Percentiles rank a stretch among this genome's conserved stretches.
These are phyloP conservation scores for Mechanitis mazaeus DNA, from an alignment of 2,888 invertebrate species.

Conservation along the genomic window DNA sequence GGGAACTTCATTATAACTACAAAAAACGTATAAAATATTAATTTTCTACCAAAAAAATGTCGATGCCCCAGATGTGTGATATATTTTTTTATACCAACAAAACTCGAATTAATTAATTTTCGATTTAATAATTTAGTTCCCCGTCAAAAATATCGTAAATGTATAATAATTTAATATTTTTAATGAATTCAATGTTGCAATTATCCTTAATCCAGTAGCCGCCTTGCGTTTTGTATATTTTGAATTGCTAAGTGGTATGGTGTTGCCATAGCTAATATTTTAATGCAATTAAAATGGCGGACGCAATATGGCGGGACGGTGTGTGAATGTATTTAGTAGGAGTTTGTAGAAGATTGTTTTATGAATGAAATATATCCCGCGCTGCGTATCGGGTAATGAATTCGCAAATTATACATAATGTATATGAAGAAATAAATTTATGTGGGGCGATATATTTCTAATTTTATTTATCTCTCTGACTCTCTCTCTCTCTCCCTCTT, in stretches of 20 bases:
- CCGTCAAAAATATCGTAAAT: slow-evolving; percentile 12
- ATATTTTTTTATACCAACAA: slow-evolving; percentile 15
- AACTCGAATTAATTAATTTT: slow-evolving; percentile 13
- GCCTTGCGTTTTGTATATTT: slow-evolving; percentile 33
- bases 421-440: slow-evolving; percentile 77
- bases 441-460: slow-evolving; percentile 60
- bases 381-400: slow-evolving; percentile 72
- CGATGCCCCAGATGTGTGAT: background rate
- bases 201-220: slow-evolving; percentile 24
- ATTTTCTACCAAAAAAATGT: slow-evolving; percentile 16
- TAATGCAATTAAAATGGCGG: slow-evolving; percentile 62
- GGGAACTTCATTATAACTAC: slow-evolving; percentile 13
- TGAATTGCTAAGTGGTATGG: slow-evolving; percentile 31
- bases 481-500: too few relatives aligned
- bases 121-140: slow-evolving; percentile 24
- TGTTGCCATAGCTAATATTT: slow-evolving; percentile 55
- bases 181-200: slow-evolving; percentile 22
- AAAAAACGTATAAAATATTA: slow-evolving; percentile 9
- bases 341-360: slow-evolving; percentile 69
- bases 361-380: slow-evolving; percentile 58
- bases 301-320: slow-evolving; percentile 53
- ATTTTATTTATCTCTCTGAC: slow-evolving; percentile 32
- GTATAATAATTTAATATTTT: slow-evolving; percentile 13
- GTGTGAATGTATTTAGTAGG: slow-evolving; percentile 64
- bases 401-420: slow-evolving; percentile 76